Base-by-base conservation (phyloP, 2,888 invertebrate genomes). In the Lumbricus terrestris region DNA sequence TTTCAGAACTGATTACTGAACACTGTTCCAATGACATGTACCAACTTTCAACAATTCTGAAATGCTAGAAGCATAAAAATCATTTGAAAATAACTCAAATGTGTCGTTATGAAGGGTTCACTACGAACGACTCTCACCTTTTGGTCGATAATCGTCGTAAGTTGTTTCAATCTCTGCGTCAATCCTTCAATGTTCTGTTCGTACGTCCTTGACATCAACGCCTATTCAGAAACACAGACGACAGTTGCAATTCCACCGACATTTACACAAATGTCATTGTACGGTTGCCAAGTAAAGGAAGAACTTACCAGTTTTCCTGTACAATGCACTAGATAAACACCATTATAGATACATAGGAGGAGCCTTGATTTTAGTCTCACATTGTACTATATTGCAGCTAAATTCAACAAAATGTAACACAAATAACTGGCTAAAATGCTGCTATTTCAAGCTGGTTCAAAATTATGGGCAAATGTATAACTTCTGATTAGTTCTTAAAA, bases 151-250 rank as follows among this genome's bases (percentile, higher is more conserved):
- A 89, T 42, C 29, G 69, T 89, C 5, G 42, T 47, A 0, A 69
- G 54, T 6, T 89, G 89, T 69, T 54, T 89, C 20, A 37, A 34
- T 35, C 54, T 89, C 89, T 89, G 47, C 4, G 89, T 89, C 54
- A 89, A 11, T 16, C 54, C 54, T 34, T 89, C 89, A 42, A 89
- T 37, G 69, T 54, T 89, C 69, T 89, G 89, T 35, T 89, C 89
- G 11, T 85, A 85, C 11, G 85, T 85, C 37, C 35, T 85, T 85
- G 85, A 35, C 85, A 85, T 85, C 85, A 85, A 85, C 18, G 85
- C 85, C 85, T 85, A 85, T 34, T 15, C 35, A 35, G 85, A 85
- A 34, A 85, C 35, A 85, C 35, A 85, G 37, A 85, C 23, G 85
- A 6, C 85, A 85, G 69, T 69, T 69, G 69, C n/a, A 69, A 69